Evolutionary conservation across 2,113 vertebrate species (phyloP).

Genomic region (Sakesphorus luctuosus): DNA sequence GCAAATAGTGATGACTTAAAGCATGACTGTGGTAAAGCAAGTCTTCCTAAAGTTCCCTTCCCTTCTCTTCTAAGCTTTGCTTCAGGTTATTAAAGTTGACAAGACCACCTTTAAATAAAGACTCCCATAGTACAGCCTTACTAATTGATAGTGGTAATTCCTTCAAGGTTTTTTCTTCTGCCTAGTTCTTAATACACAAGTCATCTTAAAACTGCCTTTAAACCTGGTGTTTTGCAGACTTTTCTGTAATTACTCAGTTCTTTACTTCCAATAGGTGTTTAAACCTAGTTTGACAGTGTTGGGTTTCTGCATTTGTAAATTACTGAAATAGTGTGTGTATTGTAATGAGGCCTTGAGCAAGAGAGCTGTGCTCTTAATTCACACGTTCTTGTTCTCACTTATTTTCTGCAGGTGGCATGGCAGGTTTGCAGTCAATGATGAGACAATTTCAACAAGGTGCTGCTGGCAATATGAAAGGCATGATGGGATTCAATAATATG

Average conservation of each 20-base stretch:
- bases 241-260: neutral
- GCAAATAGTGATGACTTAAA: neutral
- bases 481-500: conserved; percentile 99
- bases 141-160: neutral
- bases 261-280: neutral
- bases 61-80: neutral
- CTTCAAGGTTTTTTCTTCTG: neutral
- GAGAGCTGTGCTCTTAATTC: neutral
- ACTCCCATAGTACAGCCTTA: neutral
- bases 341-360: neutral
- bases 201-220: neutral
- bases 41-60: neutral
- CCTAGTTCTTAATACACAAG: neutral
- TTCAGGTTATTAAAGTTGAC: neutral
- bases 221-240: neutral
- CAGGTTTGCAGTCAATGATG: conserved; percentile 99
- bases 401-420: conserved; percentile 89
- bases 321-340: neutral
- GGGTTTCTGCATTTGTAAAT: neutral
- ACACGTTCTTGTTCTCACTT: neutral
- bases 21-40: neutral
- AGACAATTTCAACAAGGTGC: conserved; percentile 98
- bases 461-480: conserved; percentile 99
- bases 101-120: neutral
- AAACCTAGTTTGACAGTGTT: neutral